Evolutionary conservation across 2,797 vertebrate genomes (phyloP), one percentile per base, ranked within the genome.

Genomic region (Rhadinocentrus ornatus): DNA sequence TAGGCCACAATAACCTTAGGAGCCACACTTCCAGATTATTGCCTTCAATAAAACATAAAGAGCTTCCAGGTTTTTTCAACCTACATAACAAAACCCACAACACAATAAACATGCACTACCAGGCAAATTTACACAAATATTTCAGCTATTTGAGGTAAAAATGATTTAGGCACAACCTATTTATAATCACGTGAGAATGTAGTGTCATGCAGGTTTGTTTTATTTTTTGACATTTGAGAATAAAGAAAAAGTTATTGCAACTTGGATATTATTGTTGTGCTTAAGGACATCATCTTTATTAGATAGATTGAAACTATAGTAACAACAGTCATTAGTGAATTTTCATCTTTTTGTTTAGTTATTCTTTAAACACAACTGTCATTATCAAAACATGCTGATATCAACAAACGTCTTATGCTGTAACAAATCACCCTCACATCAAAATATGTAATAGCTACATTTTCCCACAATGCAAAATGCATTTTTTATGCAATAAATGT

Each of bases 1-100:
- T 66, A 66, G 59, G 80, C 81, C 82, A 85, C 77, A 86, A 83
- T 75, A 84, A 90, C 82, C 84, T 69, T 71, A 84, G 69, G 75
- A 88, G 80, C 74, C 73, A 67, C 86, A 83, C 71, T 77, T 80
- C 66, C 64, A 79, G 61, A 82, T 85, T 77, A 88, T 64, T 64
- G 71, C 76, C 73, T 87, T 63, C 77, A 75, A 77, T 81, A 85
- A 88, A 88, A 82, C 69, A 77, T 62, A 75, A 80, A 83, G 73
- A 54, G 73, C 71, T 79, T 86, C 76, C 69, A 77, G 72, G 61
- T 62, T 64, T 54, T 64, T 64, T 68, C n/a, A 75, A 56, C 55
- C 60, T 46, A 71, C 61, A 71, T 27, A 71, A 54, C 63, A 67
- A 59, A 59, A 73, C 62, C 66, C 22, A 58, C 70, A 73, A 58